Evolutionary conservation across 2,797 vertebrate species (phyloP).

Genomic region (Xenops minutus): DNA sequence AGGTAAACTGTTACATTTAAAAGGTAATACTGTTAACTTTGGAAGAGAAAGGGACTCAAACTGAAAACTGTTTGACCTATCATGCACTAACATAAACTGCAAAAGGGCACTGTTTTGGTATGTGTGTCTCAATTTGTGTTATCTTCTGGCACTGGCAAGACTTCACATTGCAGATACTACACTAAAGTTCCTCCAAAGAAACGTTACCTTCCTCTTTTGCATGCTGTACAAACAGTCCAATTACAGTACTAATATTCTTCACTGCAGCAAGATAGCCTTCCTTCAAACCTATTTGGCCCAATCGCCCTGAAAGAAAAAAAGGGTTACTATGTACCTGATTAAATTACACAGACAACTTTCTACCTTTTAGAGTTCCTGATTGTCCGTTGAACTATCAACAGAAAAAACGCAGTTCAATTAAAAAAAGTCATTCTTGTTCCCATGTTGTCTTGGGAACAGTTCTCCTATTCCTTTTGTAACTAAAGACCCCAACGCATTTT

Average conservation of each 20-base stretch:
- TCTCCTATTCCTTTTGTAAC: not conserved
- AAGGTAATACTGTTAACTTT: not conserved
- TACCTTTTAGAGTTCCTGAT: not conserved
- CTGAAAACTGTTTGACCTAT: not conserved
- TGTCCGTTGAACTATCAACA: not conserved
- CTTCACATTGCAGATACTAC: not conserved
- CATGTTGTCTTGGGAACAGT: not conserved
- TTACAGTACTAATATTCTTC: slow-evolving; percentile 84
- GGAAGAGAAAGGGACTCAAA: not conserved
- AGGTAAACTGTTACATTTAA: not conserved
- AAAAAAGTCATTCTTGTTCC: not conserved
- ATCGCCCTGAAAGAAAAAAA: slow-evolving; percentile 77
- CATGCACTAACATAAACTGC: not conserved
- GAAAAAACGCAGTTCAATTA: not conserved
- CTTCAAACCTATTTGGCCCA: slow-evolving; percentile 89
- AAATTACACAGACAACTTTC: not conserved
- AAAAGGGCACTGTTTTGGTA: not conserved
- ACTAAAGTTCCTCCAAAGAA: not conserved
- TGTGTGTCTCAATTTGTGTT: not conserved
- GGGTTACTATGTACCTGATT: not conserved
- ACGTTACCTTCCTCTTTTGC: slow-evolving; percentile 89
- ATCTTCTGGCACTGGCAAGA: not conserved
- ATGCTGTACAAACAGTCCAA: slow-evolving; percentile 87
- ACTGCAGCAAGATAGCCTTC: slow-evolving; percentile 83
- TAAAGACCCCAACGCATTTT: not conserved